Evolutionary conservation across 2,797 vertebrate species (phyloP).

Genomic region (Microchirus variegatus): DNA sequence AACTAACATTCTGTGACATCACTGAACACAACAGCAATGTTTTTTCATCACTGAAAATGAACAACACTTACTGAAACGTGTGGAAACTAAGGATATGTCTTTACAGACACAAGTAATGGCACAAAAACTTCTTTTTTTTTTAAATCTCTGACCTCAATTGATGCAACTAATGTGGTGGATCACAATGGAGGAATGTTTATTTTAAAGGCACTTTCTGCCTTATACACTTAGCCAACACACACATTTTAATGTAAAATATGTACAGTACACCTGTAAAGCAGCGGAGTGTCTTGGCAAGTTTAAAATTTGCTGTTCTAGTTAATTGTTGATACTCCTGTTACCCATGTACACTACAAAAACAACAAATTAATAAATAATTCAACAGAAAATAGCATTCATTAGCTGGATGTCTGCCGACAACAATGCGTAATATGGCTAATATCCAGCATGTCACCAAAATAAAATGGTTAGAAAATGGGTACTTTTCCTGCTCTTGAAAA

Average conservation of each 20-base stretch:
- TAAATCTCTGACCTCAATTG: slow-evolving; percentile 23
- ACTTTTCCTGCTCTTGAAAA: neutral
- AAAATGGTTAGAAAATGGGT: slow-evolving; percentile 16
- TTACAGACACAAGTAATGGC: slow-evolving; percentile 60
- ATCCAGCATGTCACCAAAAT: slow-evolving; percentile 59
- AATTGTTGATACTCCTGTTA: slow-evolving; percentile 23
- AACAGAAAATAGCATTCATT: slow-evolving; percentile 46
- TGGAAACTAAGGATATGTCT: slow-evolving; percentile 52
- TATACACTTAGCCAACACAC: slow-evolving; percentile 62
- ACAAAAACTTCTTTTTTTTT: slow-evolving; percentile 44
- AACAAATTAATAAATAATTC: slow-evolving; percentile 52
- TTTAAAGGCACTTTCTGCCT: slow-evolving; percentile 81
- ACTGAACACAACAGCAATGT: slow-evolving; percentile 76
- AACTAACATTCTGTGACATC: slow-evolving; percentile 75
- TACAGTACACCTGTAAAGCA: slow-evolving; percentile 52
- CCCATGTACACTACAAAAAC: slow-evolving; percentile 43
- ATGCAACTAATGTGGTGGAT: slow-evolving; percentile 55
- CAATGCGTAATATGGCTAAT: slow-evolving; percentile 74
- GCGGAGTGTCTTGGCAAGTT: slow-evolving; percentile 45
- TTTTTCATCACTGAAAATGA: slow-evolving; percentile 72
- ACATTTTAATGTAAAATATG: slow-evolving; percentile 46
- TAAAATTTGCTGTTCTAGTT: slow-evolving; percentile 32
- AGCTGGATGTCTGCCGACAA: slow-evolving; percentile 53
- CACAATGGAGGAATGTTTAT: slow-evolving; percentile 75
- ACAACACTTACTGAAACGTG: slow-evolving; percentile 50